Base-by-base conservation (phyloP, 37 sponge, comb jelly and placozoan species). In the Mnemiopsis leidyi region DNA sequence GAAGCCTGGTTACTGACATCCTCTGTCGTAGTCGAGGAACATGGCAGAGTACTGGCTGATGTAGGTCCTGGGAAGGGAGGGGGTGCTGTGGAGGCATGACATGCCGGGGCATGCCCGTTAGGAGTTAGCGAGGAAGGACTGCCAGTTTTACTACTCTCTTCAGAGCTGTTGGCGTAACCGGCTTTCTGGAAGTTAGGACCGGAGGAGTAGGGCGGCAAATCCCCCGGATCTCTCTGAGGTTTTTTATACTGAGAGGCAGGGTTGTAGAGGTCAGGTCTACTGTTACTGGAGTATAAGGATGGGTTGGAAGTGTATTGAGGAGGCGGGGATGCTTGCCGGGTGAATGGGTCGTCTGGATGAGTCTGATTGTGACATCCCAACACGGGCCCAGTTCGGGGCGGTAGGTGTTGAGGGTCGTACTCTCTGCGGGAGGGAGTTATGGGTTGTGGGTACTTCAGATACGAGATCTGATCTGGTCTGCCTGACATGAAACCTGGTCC, bases 121-220 rank as follows among this genome's bases (percentile, higher is more conserved):
- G 61, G 61, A 48, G 61, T 48, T 13, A 18, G 61, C 30, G 79
- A 77, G 3, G 26, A 9, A 5, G 36, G 34, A 0, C 32, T 77
- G 36, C 79, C 36, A 32, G 26, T 77, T 16, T 9, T 77, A 26
- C 18, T 34, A 16, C 32, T 32, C 36, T 28, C 32, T 5, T 77
- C 79, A 1, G 32, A 34, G 32, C 32, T 32, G 20, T 32, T 28
- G 1, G 79, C 18, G 36, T 34, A 77, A 2, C 79, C 79, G 29
- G 16, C 33, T 25, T 85, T 85, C 90, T 85, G 90, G 29, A 85
- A 85, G 90, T 85, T 85, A 39, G 90, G 9, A 5, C 90, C 90
- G 20, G 90, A 35, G 23, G n/a, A 37, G 61, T 85, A 85, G 48
- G 90, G 90, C 0, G 90, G 90, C 2, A 77, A 20, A 18, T 77